Conservation (phyloP, 1,140 invertebrate species). For the Bicyclus anynana region DNA sequence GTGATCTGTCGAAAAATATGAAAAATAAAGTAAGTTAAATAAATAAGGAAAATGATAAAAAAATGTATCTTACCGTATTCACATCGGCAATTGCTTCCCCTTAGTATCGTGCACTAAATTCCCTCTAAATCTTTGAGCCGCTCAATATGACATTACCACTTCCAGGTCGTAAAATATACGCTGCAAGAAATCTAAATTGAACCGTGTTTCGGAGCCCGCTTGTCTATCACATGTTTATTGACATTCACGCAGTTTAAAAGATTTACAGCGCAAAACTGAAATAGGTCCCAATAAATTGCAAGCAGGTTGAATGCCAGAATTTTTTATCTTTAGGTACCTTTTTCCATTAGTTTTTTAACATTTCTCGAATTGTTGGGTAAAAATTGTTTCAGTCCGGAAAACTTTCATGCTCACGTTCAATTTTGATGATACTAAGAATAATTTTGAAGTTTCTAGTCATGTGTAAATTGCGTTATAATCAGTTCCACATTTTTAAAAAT, state of each 20-base stretch:
- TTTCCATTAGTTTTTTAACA: no score
- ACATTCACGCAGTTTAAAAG: slow-evolving; percentile 34
- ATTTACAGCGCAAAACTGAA: slow-evolving; percentile 30
- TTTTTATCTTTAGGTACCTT: not conserved
- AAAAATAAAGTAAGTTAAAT: not conserved
- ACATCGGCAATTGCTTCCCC: not conserved
- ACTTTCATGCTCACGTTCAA: no score
- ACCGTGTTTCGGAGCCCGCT: slow-evolving; percentile 20
- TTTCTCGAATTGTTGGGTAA: no score
- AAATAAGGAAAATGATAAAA: not conserved
- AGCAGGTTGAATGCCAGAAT: not conserved
- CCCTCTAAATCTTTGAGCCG: not conserved
- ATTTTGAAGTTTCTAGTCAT: no score
- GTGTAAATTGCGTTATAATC: no score
- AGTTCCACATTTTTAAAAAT: no score
- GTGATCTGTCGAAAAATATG: not conserved
- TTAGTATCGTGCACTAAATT: not conserved
- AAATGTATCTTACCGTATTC: not conserved
- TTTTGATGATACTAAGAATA: no score
- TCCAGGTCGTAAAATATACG: not conserved
- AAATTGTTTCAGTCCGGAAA: no score
- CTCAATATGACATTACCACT: not conserved
- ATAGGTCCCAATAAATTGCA: slow-evolving; percentile 18
- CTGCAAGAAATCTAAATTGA: slow-evolving; percentile 23
- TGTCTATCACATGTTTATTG: slow-evolving; percentile 34